Percentiles rank a stretch among this genome's conserved stretches.
phyloP scores from a whole-genome alignment of 2,888 invertebrate species.

The Himalopsyche kuldschensis region DNA sequence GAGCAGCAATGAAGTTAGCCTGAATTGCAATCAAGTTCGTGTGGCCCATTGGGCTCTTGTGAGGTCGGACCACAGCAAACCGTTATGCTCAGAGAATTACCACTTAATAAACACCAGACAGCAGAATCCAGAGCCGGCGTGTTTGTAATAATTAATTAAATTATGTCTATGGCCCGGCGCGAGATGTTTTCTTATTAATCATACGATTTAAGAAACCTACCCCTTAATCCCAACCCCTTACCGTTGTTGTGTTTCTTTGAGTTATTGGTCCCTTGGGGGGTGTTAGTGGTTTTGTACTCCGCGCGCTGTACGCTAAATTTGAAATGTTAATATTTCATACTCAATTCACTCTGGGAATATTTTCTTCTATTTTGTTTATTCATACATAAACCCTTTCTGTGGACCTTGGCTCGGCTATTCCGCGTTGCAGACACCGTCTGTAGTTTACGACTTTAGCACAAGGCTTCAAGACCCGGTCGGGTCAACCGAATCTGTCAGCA shows the following conservation, averaged over 20 bases:
- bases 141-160: background rate
- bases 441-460: too few relatives aligned
- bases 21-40: too few relatives aligned
- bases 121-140: background rate
- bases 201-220: slow-evolving; percentile 16
- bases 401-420: too few relatives aligned
- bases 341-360: background rate
- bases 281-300: slow-evolving; percentile 14
- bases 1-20: too few relatives aligned
- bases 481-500: too few relatives aligned
- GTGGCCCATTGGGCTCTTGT: too few relatives aligned
- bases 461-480: too few relatives aligned
- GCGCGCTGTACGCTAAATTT: slow-evolving; percentile 11
- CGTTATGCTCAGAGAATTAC: too few relatives aligned
- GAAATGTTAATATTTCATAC: slow-evolving; percentile 32
- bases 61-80: too few relatives aligned
- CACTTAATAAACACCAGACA: background rate
- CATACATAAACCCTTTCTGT: too few relatives aligned
- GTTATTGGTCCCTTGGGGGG: slow-evolving; percentile 7
- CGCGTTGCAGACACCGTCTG: too few relatives aligned
- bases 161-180: background rate
- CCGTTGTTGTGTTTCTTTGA: slow-evolving; percentile 12
- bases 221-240: background rate
- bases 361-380: too few relatives aligned
- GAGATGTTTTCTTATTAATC: slow-evolving; percentile 26